Evolutionary conservation across 2,113 vertebrate species (phyloP).

Genomic region (Epinephelus lanceolatus): DNA sequence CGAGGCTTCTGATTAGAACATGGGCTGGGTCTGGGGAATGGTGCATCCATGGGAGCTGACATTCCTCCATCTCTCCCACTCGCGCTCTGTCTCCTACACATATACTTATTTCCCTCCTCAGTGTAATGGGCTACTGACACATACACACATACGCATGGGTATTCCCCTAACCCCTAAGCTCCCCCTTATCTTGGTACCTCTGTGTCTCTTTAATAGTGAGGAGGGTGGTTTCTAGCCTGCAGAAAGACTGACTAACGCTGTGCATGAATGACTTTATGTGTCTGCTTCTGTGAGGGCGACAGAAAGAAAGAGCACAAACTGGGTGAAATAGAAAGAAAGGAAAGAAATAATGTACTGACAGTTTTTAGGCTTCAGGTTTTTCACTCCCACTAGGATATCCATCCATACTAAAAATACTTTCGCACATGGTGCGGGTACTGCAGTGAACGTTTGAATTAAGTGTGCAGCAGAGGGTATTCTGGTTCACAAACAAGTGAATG

Average conservation of each 20-base stretch:
- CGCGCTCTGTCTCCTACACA: constrained; percentile 13
- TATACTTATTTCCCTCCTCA: not conserved
- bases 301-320: not conserved
- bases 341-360: not conserved
- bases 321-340: not conserved
- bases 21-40: constrained; percentile 9
- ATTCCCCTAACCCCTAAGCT: constrained; percentile 42
- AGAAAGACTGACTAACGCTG: constrained; percentile 18
- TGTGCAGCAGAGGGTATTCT: not conserved
- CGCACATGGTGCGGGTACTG: not conserved
- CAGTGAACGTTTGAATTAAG: not conserved
- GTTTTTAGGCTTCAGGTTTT: not conserved
- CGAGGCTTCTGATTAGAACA: constrained; percentile 24
- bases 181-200: constrained; percentile 46
- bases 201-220: constrained; percentile 35
- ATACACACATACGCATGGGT: constrained; percentile 9
- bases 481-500: not conserved
- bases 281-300: not conserved
- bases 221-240: constrained; percentile 30
- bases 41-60: constrained; percentile 25
- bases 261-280: constrained; percentile 25
- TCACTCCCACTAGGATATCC: not conserved
- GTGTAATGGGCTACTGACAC: constrained; percentile 12
- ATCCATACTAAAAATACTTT: not conserved
- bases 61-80: constrained; percentile 38